Base-by-base conservation (phyloP, 1,140 invertebrate species). In the Forficula auricularia region DNA sequence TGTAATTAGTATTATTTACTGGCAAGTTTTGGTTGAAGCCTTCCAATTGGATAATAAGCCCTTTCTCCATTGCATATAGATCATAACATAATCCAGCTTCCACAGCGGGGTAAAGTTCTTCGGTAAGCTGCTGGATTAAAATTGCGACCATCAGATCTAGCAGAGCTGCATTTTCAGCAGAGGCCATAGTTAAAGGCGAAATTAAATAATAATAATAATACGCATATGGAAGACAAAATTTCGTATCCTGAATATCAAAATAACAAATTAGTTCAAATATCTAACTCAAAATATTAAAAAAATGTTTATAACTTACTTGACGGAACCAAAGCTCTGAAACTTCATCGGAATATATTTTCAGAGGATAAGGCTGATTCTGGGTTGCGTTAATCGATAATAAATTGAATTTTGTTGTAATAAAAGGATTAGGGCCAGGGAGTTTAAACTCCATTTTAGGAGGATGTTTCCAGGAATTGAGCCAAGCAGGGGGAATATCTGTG, bases 191-290 rank as follows among this genome's bases (percentile, higher is more conserved):
- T 16, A 77, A 50, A 8, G 80, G 76, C 31, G 73, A 77, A 35
- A 80, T 71, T 35, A 90, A 71, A 59, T 79, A 73, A 51, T 85
- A 75, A 49, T 73, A 67, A 43, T 85, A 71, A 47, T 72, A 73
- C 0, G 75, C 80, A 40, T 80, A 79, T 0, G 89, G 89, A n/a
- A 87, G 63, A 3, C 77, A 65, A 58, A 88, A 94, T 53, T 81
- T 84, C 30, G 78, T 71, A 58, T 94, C 89, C 22, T 27, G 22
- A 27, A 27, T 27, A 27, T 27, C 22, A 27, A 4, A 27, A 27
- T 27, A 27, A 27, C 22, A 27, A 27, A 27, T 27, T 27, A 27
- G 22, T 27, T 27, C 22, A 27, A 27, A 27, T 27, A 27, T 27
- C 10, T 27, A 27, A 27, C 22, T 27, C 22, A 27, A 27, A 27